A percentile compares a stretch with the other conserved stretches of the same genome.
Evolutionary conservation across 2,888 invertebrate genomes (phyloP).

Genomic region (Thyatira batis): DNA sequence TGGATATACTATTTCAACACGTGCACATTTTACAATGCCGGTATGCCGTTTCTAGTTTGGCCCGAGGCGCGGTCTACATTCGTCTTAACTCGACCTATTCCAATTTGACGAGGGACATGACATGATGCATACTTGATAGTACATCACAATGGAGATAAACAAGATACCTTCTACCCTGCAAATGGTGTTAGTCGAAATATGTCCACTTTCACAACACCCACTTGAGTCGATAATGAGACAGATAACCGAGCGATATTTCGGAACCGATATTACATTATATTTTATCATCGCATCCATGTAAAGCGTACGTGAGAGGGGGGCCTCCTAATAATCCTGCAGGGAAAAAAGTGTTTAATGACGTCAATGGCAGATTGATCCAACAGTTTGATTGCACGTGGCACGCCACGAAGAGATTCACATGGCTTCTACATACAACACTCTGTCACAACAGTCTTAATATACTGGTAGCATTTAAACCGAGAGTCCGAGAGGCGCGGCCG

Average conservation of each 20-base stretch:
- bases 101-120: neutral
- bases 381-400: neutral
- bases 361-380: neutral
- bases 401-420: neutral
- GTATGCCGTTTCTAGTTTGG: neutral
- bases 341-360: neutral
- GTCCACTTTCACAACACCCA: neutral
- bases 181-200: neutral
- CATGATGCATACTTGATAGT: neutral
- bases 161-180: neutral
- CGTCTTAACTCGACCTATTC: neutral
- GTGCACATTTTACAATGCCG: neutral
- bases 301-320: neutral
- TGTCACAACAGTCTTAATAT: neutral
- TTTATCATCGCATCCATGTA: neutral
- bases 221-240: neutral
- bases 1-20: neutral
- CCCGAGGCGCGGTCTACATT: neutral
- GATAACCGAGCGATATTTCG: neutral
- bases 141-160: neutral
- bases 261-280: neutral
- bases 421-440: neutral
- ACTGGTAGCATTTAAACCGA: neutral
- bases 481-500: constrained; percentile 2
- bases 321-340: neutral